Percentiles rank a stretch among this genome's conserved stretches.
Conservation (phyloP, 2,113 vertebrate species). For the Psilopogon haemacephalus region DNA sequence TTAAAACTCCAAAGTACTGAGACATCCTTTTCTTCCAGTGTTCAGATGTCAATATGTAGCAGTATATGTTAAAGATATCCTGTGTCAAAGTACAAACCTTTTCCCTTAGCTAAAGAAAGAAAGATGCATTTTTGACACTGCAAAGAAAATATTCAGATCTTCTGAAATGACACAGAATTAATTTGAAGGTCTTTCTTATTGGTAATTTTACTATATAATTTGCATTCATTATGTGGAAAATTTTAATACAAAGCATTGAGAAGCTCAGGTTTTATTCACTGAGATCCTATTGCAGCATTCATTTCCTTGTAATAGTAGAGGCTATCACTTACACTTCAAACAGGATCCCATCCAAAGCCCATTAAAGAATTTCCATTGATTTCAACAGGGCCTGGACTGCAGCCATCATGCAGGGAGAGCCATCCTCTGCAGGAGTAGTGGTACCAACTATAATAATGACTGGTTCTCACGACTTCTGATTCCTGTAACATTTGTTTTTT, state of each 20-base stretch:
- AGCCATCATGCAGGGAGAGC: neutral
- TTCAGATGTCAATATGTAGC: neutral
- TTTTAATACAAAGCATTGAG: neutral
- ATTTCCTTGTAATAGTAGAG: neutral
- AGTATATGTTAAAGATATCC: neutral
- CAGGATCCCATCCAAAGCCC: conserved; percentile 44
- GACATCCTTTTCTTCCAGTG: neutral
- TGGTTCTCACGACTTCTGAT: neutral
- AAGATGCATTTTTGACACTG: neutral
- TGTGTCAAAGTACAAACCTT: neutral
- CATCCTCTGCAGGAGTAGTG: neutral
- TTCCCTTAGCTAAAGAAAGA: neutral
- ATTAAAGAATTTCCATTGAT: conserved; percentile 54
- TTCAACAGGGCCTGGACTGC: conserved; percentile 1
- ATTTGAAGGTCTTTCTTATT: neutral
- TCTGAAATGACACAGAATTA: neutral
- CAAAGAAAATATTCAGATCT: neutral
- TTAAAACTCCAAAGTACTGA: neutral
- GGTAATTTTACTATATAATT: neutral
- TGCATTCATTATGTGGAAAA: neutral
- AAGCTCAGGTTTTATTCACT: neutral
- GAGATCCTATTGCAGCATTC: neutral
- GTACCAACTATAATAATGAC: neutral
- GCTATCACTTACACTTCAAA: conserved; percentile 32
- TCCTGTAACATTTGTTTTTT: neutral